Evolutionary conservation across 2,113 vertebrate genomes (phyloP).

Genomic region (Hippocampus zosterae): DNA sequence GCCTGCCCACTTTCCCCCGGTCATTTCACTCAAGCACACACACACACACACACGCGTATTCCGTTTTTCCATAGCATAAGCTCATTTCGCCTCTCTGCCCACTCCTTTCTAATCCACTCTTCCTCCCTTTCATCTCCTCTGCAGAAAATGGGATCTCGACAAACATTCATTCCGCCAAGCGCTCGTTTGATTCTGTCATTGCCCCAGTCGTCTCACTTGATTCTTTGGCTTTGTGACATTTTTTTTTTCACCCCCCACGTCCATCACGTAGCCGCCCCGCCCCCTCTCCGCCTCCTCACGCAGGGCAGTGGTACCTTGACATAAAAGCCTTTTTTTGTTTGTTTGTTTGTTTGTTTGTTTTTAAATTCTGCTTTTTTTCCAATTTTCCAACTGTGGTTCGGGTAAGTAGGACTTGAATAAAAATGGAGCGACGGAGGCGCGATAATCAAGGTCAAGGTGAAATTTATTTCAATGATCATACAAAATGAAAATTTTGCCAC

Average conservation of each 20-base stretch:
- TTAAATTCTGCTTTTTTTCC: too few species aligned
- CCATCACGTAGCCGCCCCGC: conserved; percentile 5
- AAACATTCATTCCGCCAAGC: conserved; percentile 50
- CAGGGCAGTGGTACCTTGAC: conserved; percentile 3
- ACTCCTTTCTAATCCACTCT: conserved; percentile 56
- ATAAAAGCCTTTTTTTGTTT: too few species aligned
- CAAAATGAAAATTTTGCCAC: too few species aligned
- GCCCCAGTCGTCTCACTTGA: conserved; percentile 17
- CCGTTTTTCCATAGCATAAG: conserved; percentile 28
- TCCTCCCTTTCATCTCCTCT: conserved; percentile 60
- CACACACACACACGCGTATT: neutral
- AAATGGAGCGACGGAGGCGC: too few species aligned
- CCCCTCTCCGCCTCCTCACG: neutral
- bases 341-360: too few species aligned
- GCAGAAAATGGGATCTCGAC: conserved; percentile 64
- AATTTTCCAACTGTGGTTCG: too few species aligned
- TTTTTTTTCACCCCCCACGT: neutral
- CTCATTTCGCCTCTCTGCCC: conserved; percentile 52
- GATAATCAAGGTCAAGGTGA: too few species aligned
- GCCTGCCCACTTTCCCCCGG: conserved; percentile 15
- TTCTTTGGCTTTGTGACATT: neutral
- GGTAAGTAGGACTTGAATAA: too few species aligned
- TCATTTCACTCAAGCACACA: neutral
- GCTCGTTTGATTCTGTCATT: conserved; percentile 31
- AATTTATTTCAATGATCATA: too few species aligned